Conservation (phyloP, 2,888 invertebrate genomes). For the Alviniconcha strummeri region DNA sequence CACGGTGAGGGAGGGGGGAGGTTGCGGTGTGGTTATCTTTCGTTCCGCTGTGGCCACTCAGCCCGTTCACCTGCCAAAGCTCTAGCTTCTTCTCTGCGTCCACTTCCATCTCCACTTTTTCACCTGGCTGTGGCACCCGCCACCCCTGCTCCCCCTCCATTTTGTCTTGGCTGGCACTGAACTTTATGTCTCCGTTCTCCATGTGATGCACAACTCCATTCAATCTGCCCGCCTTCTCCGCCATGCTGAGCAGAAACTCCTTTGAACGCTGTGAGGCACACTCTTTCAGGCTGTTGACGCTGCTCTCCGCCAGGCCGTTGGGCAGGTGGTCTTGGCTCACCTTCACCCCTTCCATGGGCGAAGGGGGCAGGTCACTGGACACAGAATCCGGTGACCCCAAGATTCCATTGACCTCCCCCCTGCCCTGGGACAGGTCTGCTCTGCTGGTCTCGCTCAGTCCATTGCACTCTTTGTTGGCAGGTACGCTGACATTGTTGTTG, state of each 20-base stretch:
- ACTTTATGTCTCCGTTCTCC: slow-evolving; percentile 27
- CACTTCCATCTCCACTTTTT: slow-evolving; percentile 16
- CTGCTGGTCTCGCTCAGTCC: slow-evolving; percentile 26
- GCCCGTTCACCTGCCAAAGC: slow-evolving; percentile 4
- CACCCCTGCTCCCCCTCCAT: slow-evolving; percentile 19
- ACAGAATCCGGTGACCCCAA: slow-evolving; percentile 41
- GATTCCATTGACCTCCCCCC: slow-evolving; percentile 35
- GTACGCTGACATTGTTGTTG: background rate
- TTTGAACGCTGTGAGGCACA: slow-evolving; percentile 1
- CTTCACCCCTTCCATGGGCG: slow-evolving; percentile 31
- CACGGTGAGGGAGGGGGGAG: background rate
- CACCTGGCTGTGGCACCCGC: slow-evolving; percentile 27
- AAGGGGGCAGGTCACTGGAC: slow-evolving; percentile 40
- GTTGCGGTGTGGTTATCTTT: slow-evolving; percentile 15
- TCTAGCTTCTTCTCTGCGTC: background rate
- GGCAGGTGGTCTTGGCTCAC: slow-evolving; percentile 29
- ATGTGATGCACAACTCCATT: slow-evolving; percentile 35
- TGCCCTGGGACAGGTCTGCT: too few relatives aligned
- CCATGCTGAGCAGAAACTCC: slow-evolving; percentile 28
- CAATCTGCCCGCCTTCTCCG: slow-evolving; percentile 35
- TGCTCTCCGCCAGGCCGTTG: slow-evolving; percentile 31
- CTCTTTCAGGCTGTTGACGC: slow-evolving; percentile 23
- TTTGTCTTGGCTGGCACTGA: background rate
- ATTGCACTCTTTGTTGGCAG: slow-evolving; percentile 38
- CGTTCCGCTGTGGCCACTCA: background rate